phyloP scores from a whole-genome alignment of 2,113 vertebrate species.

The Pongo abelii region DNA sequence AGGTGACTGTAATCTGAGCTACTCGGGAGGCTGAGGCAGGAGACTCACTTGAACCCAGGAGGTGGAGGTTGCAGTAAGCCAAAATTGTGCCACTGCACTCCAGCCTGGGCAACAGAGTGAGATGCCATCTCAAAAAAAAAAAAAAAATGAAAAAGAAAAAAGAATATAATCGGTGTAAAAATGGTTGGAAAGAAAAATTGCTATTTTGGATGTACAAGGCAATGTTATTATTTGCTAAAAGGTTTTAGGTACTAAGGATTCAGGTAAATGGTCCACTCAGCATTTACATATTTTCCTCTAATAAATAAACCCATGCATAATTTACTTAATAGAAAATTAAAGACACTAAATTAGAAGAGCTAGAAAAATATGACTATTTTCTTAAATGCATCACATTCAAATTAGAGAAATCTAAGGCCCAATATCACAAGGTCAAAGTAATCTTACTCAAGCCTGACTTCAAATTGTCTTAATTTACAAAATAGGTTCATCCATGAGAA shows the following conservation, averaged over 20 bases:
- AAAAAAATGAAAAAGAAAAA: neutral
- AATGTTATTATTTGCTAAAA: slow-evolving; percentile 50
- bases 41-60: too few relatives aligned
- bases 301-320: neutral
- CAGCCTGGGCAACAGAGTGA: too few relatives aligned
- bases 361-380: slow-evolving; percentile 46
- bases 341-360: slow-evolving; percentile 20
- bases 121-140: too few relatives aligned
- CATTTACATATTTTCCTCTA: neutral
- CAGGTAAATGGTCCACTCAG: neutral
- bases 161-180: neutral
- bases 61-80: too few relatives aligned
- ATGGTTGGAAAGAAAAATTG: neutral
- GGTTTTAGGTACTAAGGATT: neutral
- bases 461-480: slow-evolving; percentile 30
- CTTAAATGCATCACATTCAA: slow-evolving; percentile 50
- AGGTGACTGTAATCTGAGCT: too few relatives aligned
- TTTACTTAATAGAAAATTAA: slow-evolving; percentile 49
- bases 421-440: slow-evolving; percentile 5
- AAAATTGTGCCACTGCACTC: too few relatives aligned
- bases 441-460: slow-evolving; percentile 28
- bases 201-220: neutral
- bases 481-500: neutral
- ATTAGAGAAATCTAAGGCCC: slow-evolving; percentile 41
- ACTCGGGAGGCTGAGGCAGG: too few relatives aligned